Evolutionary conservation across 2,888 invertebrate species (phyloP), one percentile per base, ranked within the genome.

Genomic region (Tinea pellionella): DNA sequence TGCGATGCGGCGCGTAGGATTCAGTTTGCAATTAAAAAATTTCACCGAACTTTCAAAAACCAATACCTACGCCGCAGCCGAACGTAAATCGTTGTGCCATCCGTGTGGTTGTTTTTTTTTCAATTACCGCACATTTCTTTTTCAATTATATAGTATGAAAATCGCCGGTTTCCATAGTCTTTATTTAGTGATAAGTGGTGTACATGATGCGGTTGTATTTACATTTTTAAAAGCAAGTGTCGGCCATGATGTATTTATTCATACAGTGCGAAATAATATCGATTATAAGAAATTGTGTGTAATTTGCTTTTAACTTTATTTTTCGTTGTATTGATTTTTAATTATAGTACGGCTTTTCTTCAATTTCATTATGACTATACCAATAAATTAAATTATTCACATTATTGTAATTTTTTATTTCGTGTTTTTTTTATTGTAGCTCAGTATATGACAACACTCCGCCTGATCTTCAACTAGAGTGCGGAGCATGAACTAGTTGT

Each of bases 251-350:
- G 19, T 4, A 53, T 53, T 53, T 24, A 24, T 62, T n/a, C n/a
- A n/a, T n/a, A n/a, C n/a, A n/a, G 64, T 61, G 64, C 65, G 63
- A 66, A 65, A 67, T 65, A 62, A 65, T 63, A 66, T 60, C 61
- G 61, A 63, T 67, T 66, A 64, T 61, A 43, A 59, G 51, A 59
- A 58, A 19, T 53, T 16, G 24, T 18, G 53, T 16, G 53, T 53
- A 53, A 53, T 53, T 53, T 53, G 60, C 59, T 62, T 62, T 62
- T 63, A 61, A 63, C 61, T 61, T n/a, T 47, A 1, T 37, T 37
- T 12, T 37, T 37, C 9, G 37, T 37, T 37, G 2, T 37, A 12
- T 37, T 37, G 24, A 24, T 24, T 24, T 3, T 6, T 24, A 24
- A 24, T 3, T 24, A 6, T 6, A 24, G 24, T n/a, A n/a, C n/a